Conservation (phyloP, 2,113 vertebrate genomes). For the Sinocyclocheilus anshuiensis region DNA sequence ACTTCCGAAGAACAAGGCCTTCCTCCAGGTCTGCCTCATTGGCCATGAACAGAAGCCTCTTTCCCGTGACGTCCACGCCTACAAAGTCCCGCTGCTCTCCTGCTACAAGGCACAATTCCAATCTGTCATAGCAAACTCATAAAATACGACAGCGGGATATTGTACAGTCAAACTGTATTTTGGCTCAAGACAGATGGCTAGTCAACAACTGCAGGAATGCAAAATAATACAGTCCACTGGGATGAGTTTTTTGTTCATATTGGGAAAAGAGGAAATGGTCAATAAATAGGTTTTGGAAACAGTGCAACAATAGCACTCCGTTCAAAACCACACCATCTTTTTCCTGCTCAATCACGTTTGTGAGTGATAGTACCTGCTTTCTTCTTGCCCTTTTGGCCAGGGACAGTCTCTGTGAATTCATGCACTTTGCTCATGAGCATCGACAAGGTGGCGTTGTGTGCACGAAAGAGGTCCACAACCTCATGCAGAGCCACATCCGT, state of each 20-base stretch:
- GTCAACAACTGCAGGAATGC: constrained; percentile 5
- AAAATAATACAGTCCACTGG: background rate
- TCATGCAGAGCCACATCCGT: constrained; percentile 93
- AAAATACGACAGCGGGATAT: background rate
- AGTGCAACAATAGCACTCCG: background rate
- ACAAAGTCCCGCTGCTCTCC: constrained; percentile 98
- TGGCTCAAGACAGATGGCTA: background rate
- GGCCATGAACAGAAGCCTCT: constrained; percentile 95
- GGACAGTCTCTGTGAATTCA: constrained; percentile 85
- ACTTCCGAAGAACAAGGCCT: constrained; percentile 90
- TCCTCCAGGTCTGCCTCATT: constrained; percentile 98
- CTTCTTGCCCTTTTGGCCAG: constrained; percentile 96
- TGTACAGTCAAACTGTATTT: constrained; percentile 4
- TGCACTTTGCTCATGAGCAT: constrained; percentile 95
- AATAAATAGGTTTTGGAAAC: constrained; percentile 23
- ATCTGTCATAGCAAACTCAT: background rate
- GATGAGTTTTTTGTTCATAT: background rate
- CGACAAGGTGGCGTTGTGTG: constrained; percentile 89
- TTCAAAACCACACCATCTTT: constrained; percentile 12
- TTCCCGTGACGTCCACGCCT: constrained; percentile 90
- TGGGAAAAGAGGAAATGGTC: constrained; percentile 21
- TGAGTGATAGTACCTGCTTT: constrained; percentile 80
- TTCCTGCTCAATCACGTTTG: background rate
- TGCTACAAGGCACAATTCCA: constrained; percentile 61
- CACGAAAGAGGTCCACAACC: constrained; percentile 95